Conservation (phyloP, 1,140 invertebrate genomes). For the Solen grandis region DNA sequence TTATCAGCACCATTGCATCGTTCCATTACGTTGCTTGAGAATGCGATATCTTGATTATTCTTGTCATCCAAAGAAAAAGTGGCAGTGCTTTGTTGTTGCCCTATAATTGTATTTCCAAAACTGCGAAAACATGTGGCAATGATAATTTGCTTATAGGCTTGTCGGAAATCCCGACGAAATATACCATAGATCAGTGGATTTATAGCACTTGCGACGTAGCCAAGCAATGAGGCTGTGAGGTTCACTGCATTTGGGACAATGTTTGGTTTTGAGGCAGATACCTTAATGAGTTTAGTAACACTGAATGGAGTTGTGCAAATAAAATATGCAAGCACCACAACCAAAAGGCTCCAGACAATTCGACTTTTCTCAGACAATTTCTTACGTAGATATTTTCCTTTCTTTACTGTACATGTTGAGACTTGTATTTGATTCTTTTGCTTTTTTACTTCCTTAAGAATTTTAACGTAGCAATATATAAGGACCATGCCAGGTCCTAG, state of each 20-base stretch:
- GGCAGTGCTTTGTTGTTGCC: no score
- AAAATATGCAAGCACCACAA: constrained; percentile 78
- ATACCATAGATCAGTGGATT: constrained; percentile 81
- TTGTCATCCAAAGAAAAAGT: no score
- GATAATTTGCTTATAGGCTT: constrained; percentile 68
- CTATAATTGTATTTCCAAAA: no score
- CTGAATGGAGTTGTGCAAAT: constrained; percentile 80
- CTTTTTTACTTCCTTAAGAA: constrained; percentile 65
- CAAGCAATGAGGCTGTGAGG: constrained; percentile 72
- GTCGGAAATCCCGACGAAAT: constrained; percentile 77
- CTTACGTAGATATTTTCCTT: constrained; percentile 29
- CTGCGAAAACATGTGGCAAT: no score
- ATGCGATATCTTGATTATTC: no score
- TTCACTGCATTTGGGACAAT: constrained; percentile 75
- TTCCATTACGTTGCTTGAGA: no score
- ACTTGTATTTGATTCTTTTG: not conserved
- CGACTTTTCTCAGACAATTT: constrained; percentile 68
- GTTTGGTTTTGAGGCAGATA: constrained; percentile 45
- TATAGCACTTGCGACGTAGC: constrained; percentile 75
- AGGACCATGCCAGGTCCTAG: constrained; percentile 73
- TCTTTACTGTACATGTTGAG: not conserved
- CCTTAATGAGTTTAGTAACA: constrained; percentile 80
- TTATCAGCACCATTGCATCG: no score
- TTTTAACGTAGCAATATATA: constrained; percentile 69
- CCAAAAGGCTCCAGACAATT: constrained; percentile 74